Percentiles rank a stretch among this genome's conserved stretches.
Evolutionary conservation across 2,113 vertebrate species (phyloP).

Genomic region (Ivindomyrus marchei): DNA sequence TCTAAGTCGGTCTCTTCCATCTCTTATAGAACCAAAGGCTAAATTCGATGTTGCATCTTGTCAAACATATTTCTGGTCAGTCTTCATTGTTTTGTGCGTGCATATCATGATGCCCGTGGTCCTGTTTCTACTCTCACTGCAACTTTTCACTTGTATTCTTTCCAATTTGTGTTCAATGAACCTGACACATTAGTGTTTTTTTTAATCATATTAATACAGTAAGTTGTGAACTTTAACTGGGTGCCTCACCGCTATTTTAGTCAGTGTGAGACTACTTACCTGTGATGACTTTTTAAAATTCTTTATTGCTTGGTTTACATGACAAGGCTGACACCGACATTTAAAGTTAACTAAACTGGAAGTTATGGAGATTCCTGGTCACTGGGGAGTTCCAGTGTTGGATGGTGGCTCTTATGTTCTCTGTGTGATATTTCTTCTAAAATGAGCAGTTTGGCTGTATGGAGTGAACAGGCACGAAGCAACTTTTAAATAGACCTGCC

Average conservation of each 20-base stretch:
- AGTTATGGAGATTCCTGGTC: background rate
- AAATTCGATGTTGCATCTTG: background rate
- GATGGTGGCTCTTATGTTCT: background rate
- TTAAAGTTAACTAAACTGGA: background rate
- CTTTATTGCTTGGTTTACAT: background rate
- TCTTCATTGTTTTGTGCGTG: background rate
- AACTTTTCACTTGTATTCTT: background rate
- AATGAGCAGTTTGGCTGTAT: background rate
- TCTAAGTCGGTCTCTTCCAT: background rate
- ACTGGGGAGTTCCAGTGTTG: background rate
- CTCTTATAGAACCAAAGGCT: background rate
- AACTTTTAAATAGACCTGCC: background rate
- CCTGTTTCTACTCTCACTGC: background rate
- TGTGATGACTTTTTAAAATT: background rate
- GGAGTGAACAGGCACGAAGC: background rate
- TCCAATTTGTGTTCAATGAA: conserved; percentile 1
- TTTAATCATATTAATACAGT: background rate
- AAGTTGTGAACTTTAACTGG: background rate
- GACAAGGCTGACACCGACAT: background rate
- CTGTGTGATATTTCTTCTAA: background rate
- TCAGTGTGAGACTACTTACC: background rate
- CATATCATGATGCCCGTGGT: background rate
- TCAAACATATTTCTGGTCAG: background rate
- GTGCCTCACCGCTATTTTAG: background rate
- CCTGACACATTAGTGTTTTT: background rate